Conservation (phyloP, 2,888 invertebrate genomes). For the Euplexia lucipara region DNA sequence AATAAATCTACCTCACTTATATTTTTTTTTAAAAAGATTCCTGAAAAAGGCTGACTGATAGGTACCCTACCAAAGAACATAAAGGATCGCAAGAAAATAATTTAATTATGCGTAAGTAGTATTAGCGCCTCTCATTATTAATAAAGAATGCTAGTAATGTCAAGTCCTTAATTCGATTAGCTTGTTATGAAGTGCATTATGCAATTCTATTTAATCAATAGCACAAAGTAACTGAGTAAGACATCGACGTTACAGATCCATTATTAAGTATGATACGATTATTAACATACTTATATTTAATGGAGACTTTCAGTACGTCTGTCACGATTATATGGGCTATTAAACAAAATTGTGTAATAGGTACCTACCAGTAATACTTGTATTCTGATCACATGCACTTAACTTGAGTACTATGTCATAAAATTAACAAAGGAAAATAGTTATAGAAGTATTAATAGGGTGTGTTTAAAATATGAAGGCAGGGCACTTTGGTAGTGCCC, state of each 20-base stretch:
- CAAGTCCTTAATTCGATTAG: conserved; percentile 38
- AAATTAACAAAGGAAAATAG: conserved; percentile 6
- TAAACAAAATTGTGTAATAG: conserved; percentile 24
- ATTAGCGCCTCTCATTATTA: no score
- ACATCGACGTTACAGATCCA: conserved; percentile 36
- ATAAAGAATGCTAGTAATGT: background rate
- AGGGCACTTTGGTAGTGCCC: no score
- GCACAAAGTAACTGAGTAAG: conserved; percentile 31
- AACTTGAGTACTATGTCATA: conserved; percentile 3
- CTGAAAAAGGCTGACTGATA: no score
- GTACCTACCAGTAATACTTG: conserved; percentile 19
- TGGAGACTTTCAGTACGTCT: conserved; percentile 27
- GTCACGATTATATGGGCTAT: conserved; percentile 35
- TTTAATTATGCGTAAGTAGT: no score
- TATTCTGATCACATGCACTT: conserved; percentile 14
- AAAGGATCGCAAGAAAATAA: no score
- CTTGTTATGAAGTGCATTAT: conserved; percentile 43
- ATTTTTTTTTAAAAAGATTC: no score
- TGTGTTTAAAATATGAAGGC: no score
- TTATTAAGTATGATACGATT: conserved; percentile 24
- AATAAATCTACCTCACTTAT: no score
- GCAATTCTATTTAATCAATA: conserved; percentile 47
- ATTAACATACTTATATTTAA: conserved; percentile 36
- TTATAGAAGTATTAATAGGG: background rate
- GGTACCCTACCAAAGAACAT: no score